A percentile compares a stretch with the other conserved stretches of the same genome.
phyloP scores from a whole-genome alignment of 2,797 vertebrate genomes.

The Ibycter americanus region DNA sequence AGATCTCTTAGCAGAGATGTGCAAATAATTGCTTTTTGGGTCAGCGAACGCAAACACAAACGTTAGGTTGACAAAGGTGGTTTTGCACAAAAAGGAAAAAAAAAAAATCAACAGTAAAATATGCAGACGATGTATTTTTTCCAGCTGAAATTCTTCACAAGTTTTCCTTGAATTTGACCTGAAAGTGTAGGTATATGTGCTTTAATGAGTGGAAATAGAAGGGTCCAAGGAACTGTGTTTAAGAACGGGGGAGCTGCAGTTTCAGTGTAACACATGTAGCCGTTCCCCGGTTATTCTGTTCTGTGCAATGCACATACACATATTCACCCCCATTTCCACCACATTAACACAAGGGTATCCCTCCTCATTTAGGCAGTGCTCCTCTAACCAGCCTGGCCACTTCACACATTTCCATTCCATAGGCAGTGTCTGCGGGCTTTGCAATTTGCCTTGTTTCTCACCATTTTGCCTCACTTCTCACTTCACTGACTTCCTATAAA shows the following conservation, averaged over 20 bases:
- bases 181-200: neutral
- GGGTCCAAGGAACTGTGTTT: neutral
- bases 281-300: neutral
- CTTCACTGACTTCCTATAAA: neutral
- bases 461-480: neutral
- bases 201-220: neutral
- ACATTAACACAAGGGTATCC: neutral
- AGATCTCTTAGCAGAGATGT: neutral
- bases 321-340: neutral
- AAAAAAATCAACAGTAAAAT: neutral
- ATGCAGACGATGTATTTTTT: neutral
- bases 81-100: neutral
- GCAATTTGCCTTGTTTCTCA: neutral
- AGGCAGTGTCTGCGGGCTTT: neutral
- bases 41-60: neutral
- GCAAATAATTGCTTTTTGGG: neutral
- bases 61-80: neutral
- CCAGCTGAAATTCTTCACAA: neutral
- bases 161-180: neutral
- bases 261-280: neutral
- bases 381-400: neutral
- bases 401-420: neutral
- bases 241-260: neutral
- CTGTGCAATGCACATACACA: too few relatives aligned
- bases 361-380: neutral